A percentile compares a stretch with the other conserved stretches of the same genome.
These are phyloP conservation scores for Cassiopea andromeda DNA, from an alignment of 30 jellyfish, hydroid and myxozoan species.

Conservation along the genomic window DNA sequence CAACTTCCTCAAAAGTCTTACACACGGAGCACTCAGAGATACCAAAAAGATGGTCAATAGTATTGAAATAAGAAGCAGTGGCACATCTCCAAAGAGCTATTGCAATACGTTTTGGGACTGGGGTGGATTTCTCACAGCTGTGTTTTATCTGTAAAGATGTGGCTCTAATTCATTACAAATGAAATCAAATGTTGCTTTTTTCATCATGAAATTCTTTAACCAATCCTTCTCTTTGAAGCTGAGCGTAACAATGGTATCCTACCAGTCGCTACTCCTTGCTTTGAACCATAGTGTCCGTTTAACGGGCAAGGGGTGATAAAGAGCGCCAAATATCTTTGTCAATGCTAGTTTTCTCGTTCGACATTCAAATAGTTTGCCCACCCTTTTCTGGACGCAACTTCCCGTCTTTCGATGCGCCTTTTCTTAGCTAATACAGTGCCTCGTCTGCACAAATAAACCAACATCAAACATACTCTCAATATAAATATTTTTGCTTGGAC, in stretches of 20 bases:
- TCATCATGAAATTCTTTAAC: conserved; percentile 19
- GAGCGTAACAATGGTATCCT: background rate
- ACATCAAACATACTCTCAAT: too few relatives aligned
- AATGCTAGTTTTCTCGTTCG: background rate
- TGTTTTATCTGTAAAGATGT: conserved; percentile 2
- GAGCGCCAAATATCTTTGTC: background rate
- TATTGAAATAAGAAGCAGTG: conserved; percentile 4
- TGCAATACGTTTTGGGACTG: conserved; percentile 16
- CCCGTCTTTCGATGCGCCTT: background rate
- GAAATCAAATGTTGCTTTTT: conserved; percentile 1
- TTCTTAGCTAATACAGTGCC: background rate
- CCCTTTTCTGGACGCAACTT: background rate
- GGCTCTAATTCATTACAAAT: conserved; percentile 19
- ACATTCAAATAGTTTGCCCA: background rate
- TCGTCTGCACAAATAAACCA: too few relatives aligned
- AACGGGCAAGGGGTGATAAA: background rate
- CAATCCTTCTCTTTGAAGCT: background rate
- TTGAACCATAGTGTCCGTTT: background rate
- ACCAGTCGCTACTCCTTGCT: background rate
- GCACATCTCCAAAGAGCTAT: conserved; percentile 29
- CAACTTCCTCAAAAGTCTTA: conserved; percentile 7
- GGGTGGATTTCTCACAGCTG: conserved; percentile 5
- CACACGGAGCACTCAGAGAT: conserved; percentile 40
- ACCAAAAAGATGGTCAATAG: conserved; percentile 47
- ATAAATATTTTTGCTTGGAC: background rate